Evolutionary conservation across 2,113 vertebrate species (phyloP), one percentile per base, ranked within the genome.

Genomic region (Apus apus): DNA sequence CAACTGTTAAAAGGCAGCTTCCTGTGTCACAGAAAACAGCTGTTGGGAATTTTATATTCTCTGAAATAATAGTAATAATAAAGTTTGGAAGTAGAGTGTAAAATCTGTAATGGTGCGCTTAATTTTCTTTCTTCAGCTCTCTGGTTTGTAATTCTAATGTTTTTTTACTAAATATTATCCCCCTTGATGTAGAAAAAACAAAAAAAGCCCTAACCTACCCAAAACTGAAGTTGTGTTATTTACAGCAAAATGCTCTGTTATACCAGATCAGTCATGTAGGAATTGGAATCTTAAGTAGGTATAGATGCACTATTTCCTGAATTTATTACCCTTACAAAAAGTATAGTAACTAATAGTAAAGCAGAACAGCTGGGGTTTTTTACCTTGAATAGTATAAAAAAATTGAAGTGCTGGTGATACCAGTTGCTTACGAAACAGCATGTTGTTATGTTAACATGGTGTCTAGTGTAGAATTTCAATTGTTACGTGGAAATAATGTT

Each of bases 341-440:
- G 8, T 83, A 50, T 64, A 60, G 76, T 87, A 94, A 93, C 53
- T 91, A 87, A 92, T 86, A 83, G 73, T 86, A 92, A 91, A 89
- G 56, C 29, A 92, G 72, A 95, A 80, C 66, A 85, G 66, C 81
- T 96, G 60, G n/a, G n/a, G n/a, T 95, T 97, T 94, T 92, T 82
- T 71, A 88, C 87, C 87, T 91, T 72, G 82, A 54, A 62, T 80
- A 89, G 80, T 92, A 95, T 81, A 68, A 81, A 85, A 96, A 88
- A 91, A 91, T 72, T 72, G 83, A 40, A 56, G 26, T 79, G 32
- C 32, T 76, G 74, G 40, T 81, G 68, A 36, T 88, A 45, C 30
- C 62, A 68, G 45, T 82, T 85, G 77, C 51, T 88, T 95, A 54
- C 34, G 64, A 84, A 93, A 60, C 32, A 82, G 19, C 25, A 38